Base-by-base conservation (phyloP, 2,113 vertebrate genomes). In the Cyanoderma ruficeps region DNA sequence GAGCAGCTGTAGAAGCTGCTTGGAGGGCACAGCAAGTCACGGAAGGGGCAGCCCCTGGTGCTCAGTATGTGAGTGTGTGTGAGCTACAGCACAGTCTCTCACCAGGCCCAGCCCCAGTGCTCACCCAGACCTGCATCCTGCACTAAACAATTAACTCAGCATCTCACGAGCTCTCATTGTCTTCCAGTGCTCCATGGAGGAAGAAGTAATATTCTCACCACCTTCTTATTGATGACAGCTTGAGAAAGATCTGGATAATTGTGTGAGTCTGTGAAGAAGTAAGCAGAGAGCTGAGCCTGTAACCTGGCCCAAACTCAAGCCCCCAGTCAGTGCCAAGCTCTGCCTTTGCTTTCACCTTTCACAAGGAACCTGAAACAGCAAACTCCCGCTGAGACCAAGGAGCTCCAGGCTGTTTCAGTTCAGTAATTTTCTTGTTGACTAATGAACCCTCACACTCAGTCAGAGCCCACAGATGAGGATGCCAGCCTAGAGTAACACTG, bases 1-100 rank as follows among this genome's bases (percentile, higher is more conserved):
- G 42, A 97, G 87, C 90, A 97, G 97, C 92, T 97, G 89, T 9
- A 63, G 59, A 71, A 47, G 75, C 74, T 89, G 91, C 61, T 64
- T 25, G 24, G 78, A 95, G 87, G 74, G 91, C 61, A 83, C 15
- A 14, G 35, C 16, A 55, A 90, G 78, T 68, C 22, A 53, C 7
- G 10, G 50, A 75, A 92, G 53, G 64, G 63, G 47, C 59, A 70
- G 70, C 19, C 60, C 2, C 1, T 27, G 90, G 67, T 52, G 11
- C 6, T 25, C 31, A 19, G 50, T 22, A 33, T 42, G 47, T 46
- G 46, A 5, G 30, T 15, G 9, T 42, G 23, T 10, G 67, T 28
- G 42, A 42, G 39, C 30, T 39, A 25, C 59, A 63, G 31, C 30
- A 56, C 1, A 0, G 20, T 46, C 28, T 3, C n/a, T 59, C 42